Evolutionary conservation across 2,888 invertebrate species (phyloP).

Genomic region (Meiosimyza platycephala): DNA sequence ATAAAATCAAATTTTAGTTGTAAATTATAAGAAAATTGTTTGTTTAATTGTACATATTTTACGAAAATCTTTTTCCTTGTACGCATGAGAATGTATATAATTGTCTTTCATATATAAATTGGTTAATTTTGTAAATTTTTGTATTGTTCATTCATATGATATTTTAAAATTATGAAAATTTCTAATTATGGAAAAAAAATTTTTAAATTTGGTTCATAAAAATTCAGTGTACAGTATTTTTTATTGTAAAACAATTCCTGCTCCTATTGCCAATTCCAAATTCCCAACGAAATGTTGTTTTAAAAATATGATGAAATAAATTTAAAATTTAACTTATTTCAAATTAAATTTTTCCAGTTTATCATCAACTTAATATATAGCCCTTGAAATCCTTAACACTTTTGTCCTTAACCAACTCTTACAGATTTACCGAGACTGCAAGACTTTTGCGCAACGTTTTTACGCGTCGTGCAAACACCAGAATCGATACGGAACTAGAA

Average conservation of each 20-base stretch:
- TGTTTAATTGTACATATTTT: too few relatives aligned
- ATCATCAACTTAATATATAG: slow-evolving; percentile 7
- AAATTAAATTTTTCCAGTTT: background rate
- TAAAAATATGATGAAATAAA: background rate
- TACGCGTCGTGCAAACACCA: slow-evolving; percentile 80
- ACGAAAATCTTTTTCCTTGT: background rate
- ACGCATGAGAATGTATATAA: slow-evolving; percentile 1
- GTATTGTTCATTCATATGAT: slow-evolving; percentile 2
- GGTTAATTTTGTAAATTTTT: slow-evolving; percentile 20
- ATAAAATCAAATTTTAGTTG: too few relatives aligned
- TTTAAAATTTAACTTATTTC: slow-evolving; percentile 1
- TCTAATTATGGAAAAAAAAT: background rate
- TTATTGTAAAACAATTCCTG: too few relatives aligned
- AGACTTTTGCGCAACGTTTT: slow-evolving; percentile 95
- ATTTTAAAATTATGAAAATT: background rate
- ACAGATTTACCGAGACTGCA: slow-evolving; percentile 97
- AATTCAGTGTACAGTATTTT: too few relatives aligned
- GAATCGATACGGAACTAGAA: slow-evolving; percentile 88
- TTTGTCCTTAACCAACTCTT: slow-evolving; percentile 46
- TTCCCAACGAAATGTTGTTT: slow-evolving; percentile 16
- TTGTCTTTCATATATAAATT: background rate
- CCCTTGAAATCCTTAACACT: slow-evolving; percentile 5
- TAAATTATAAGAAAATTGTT: too few relatives aligned
- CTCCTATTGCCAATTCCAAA: too few relatives aligned
- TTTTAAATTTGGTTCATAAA: too few relatives aligned